phyloP scores from a whole-genome alignment of 2,113 vertebrate genomes.

The Brachionichthys hirsutus region DNA sequence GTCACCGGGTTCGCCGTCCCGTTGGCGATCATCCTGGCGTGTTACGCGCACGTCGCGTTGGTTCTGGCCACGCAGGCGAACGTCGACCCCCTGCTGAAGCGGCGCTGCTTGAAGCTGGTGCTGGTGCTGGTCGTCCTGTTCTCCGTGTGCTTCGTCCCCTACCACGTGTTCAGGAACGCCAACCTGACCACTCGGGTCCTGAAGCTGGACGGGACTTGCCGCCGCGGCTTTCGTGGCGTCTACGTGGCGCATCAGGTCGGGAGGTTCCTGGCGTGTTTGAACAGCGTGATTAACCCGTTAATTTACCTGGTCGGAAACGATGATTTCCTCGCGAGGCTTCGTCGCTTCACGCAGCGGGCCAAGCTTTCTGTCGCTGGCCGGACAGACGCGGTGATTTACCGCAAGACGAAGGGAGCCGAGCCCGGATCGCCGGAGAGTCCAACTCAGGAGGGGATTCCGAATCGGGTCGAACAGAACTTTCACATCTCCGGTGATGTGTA shows the following conservation, averaged over 20 bases:
- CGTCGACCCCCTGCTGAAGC: constrained; percentile 67
- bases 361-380: constrained; percentile 28
- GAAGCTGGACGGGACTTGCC: constrained; percentile 62
- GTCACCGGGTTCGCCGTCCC: constrained; percentile 78
- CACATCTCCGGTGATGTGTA: too few species aligned
- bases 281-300: constrained; percentile 82
- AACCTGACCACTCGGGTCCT: constrained; percentile 74
- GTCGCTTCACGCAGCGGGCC: neutral
- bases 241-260: constrained; percentile 82
- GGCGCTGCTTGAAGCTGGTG: constrained; percentile 75
- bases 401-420: constrained; percentile 15
- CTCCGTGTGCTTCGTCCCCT: constrained; percentile 83
- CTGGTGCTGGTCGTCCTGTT: constrained; percentile 77
- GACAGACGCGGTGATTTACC: constrained; percentile 21
- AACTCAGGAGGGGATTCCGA: neutral
- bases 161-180: constrained; percentile 80
- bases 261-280: constrained; percentile 79
- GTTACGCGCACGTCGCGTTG: constrained; percentile 77
- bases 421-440: neutral
- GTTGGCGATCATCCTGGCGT: constrained; percentile 71
- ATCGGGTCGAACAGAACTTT: too few species aligned
- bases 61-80: constrained; percentile 71
- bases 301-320: constrained; percentile 78
- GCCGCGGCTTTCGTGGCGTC: constrained; percentile 43
- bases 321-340: constrained; percentile 58